These are phyloP conservation scores for Uria aalge DNA, from an alignment of 2,113 vertebrate species.

Conservation along the genomic window DNA sequence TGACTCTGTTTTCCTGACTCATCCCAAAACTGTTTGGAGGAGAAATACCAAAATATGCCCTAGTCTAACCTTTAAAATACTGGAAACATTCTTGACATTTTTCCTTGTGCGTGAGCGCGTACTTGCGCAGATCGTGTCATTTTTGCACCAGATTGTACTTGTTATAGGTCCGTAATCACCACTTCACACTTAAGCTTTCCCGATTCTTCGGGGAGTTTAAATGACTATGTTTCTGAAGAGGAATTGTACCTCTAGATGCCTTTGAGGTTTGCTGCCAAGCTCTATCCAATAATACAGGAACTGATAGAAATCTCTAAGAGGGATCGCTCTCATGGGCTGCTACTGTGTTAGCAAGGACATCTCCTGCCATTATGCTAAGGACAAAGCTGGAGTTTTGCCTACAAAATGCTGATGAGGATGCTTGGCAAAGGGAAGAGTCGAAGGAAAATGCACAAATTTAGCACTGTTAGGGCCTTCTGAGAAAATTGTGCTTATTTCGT, in stretches of 20 bases:
- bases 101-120: neutral
- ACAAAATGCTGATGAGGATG: neutral
- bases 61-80: neutral
- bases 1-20: neutral
- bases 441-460: neutral
- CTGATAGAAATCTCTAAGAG: neutral
- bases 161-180: neutral
- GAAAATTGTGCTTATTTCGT: neutral
- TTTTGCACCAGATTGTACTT: neutral
- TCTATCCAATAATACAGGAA: neutral
- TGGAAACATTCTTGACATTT: neutral
- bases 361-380: neutral
- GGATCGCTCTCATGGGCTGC: neutral
- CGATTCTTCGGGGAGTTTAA: neutral
- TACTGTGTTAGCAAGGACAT: neutral
- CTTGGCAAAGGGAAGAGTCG: neutral
- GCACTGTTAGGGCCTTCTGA: neutral
- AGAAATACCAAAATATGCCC: neutral
- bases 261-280: neutral
- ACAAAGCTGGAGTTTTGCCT: neutral
- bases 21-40: neutral
- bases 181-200: neutral
- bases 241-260: neutral
- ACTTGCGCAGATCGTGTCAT: neutral
- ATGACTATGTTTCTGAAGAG: neutral